Evolutionary conservation across 2,888 invertebrate species (phyloP), one percentile per base, ranked within the genome.

Genomic region (Adineta ricciae): DNA sequence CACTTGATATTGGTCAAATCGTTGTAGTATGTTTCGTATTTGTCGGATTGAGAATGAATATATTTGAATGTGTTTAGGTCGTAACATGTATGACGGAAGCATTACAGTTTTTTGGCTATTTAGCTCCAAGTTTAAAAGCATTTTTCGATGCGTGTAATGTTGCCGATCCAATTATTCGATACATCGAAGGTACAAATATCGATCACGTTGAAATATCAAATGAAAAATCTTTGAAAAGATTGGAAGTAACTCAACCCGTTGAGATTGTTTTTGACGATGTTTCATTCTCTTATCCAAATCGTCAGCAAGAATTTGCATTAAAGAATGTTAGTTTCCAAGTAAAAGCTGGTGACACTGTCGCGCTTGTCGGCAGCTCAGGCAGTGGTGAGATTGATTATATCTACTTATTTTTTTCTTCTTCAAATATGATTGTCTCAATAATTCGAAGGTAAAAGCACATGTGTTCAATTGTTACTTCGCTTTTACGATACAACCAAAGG

Each of bases 251-350:
- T 52, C 52, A 52, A 52, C 52, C 52, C 19, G 21, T 52, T 52
- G 52, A 52, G 78, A 92, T 95, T 84, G 92, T 93, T 86, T 93
- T 95, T 86, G 91, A 91, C 72, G 91, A 93, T 87, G 93, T 95
- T 1, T 91, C 92, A 87, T 95, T 95, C 88, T 92, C 92, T 86
- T 95, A 95, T 89, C 95, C 95, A 0, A 93, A 94, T 0, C 91
- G 95, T 82, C 91, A 92, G 21, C 93, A 94, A 88, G 93, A 94
- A 8, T 92, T 93, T 88, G 94, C 94, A 36, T 73, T 73, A 73
- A 73, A 38, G 19, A 73, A 73, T 38, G 9, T 73, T 27, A 73
- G 24, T 38, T 73, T 73, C 32, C 16, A 16, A 73, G 38, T 73
- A 27, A 32, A 38, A 32, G 38, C 32, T 7, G 73, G 73, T 36